Evolutionary conservation across 2,797 vertebrate genomes (phyloP).

Genomic region (Sebastes nivosus): DNA sequence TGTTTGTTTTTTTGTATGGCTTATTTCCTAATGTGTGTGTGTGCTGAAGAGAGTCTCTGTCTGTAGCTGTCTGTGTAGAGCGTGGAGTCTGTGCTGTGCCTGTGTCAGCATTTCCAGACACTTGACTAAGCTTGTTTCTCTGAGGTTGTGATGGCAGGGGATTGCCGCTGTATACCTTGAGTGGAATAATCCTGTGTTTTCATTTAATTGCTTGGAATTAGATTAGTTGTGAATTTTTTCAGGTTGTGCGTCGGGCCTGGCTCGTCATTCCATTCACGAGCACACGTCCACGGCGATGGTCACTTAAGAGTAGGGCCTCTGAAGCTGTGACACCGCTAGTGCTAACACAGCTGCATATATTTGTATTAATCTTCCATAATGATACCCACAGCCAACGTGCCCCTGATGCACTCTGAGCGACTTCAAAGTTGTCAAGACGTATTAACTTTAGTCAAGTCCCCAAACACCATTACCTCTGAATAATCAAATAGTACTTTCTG

Average conservation of each 20-base stretch:
- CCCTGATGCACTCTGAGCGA: background rate
- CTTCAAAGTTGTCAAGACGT: constrained; percentile 17
- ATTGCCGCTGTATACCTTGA: constrained; percentile 45
- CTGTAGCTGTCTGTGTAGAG: constrained; percentile 6
- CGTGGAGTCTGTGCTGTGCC: constrained; percentile 10
- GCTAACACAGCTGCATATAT: constrained; percentile 1
- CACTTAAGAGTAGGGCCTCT: constrained; percentile 29
- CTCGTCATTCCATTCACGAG: background rate
- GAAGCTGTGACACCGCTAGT: background rate
- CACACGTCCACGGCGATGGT: constrained; percentile 6
- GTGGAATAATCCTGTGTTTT: constrained; percentile 62
- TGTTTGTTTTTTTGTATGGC: constrained; percentile 55
- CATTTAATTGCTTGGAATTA: constrained; percentile 66
- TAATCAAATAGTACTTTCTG: background rate
- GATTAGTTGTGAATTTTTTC: constrained; percentile 52
- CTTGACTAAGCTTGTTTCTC: constrained; percentile 51
- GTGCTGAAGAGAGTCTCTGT: constrained; percentile 34
- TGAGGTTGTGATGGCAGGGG: constrained; percentile 43
- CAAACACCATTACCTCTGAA: background rate
- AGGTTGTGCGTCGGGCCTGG: background rate
- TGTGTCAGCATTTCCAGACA: constrained; percentile 52
- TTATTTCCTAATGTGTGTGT: constrained; percentile 46
- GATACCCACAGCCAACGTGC: background rate
- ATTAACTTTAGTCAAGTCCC: constrained; percentile 3
- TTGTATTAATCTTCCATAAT: background rate